Evolutionary conservation across 1,140 invertebrate genomes (phyloP), one percentile per base, ranked within the genome.

Genomic region (Drosophila kohkoa): DNA sequence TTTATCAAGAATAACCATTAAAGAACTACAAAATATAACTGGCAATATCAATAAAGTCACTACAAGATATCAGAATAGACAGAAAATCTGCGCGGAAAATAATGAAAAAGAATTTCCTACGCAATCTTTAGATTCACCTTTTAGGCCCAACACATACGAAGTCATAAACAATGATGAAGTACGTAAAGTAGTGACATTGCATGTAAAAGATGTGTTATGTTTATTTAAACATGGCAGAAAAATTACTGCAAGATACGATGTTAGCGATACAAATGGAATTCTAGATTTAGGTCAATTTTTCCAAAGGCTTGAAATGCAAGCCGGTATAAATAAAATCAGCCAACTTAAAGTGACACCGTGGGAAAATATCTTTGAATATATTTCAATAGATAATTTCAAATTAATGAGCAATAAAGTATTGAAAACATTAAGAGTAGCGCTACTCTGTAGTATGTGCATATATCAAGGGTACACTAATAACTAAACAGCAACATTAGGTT

Each of bases 261-360:
- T 51, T 38, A 25, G 30, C 8, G 59, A 62, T 62, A 13, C 57
- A 2, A 62, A 62, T 62, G 46, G 46, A 38, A 20, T 7, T 49
- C 7, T 16, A 16, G 16, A 62, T 3, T 35, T 62, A 62, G 46
- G 10, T 62, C 59, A 49, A 38, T 51, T 62, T n/a, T 62, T 62
- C 30, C 45, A 49, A 62, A 62, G 59, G 46, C 59, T 16, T 16
- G 16, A 16, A 51, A 25, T 15, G 55, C 38, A 38, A 38, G 55
- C 16, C 16, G 16, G 16, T 41, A 58, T 58, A 45, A 2, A 32
- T 5, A 10, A 48, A 4, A 60, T 60, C 15, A 43, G 13, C 15
- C 16, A 51, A 28, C 20, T 51, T 1, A 16, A 16, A 57, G 2
- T 57, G 35, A 15, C 15, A 58, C 1, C 16, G 16, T 16, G 16